Evolutionary conservation across 2,888 invertebrate genomes (phyloP).

Genomic region (Hemithea aestivaria): DNA sequence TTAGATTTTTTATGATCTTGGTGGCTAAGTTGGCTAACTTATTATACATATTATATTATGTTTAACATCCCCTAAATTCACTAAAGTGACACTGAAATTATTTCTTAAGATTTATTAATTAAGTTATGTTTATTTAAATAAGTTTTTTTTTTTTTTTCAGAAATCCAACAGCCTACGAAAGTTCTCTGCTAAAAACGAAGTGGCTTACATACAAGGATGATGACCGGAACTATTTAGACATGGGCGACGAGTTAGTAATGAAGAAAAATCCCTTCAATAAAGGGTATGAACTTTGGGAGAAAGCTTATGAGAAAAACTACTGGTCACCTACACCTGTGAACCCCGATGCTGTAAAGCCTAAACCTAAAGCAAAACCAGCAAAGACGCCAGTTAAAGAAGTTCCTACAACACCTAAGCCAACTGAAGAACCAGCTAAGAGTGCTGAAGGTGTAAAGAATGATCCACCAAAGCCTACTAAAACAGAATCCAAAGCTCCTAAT

Average conservation of each 20-base stretch:
- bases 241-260: conserved; percentile 45
- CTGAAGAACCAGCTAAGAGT: background rate
- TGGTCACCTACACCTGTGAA: conserved; percentile 49
- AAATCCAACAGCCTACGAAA: conserved; percentile 63
- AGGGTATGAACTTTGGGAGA: conserved; percentile 55
- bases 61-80: too few species aligned
- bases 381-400: background rate
- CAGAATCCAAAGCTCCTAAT: background rate
- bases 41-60: too few species aligned
- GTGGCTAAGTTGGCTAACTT: too few species aligned
- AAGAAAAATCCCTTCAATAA: conserved; percentile 49
- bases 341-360: conserved; percentile 7
- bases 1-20: too few species aligned
- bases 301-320: conserved; percentile 55
- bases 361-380: conserved; percentile 2
- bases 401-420: conserved; percentile 1
- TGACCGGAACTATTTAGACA: conserved; percentile 52
- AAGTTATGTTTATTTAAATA: background rate
- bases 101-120: too few species aligned
- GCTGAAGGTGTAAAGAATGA: background rate
- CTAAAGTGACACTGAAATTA: too few species aligned
- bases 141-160: conserved; percentile 40
- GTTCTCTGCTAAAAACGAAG: conserved; percentile 44
- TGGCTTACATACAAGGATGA: conserved; percentile 54
- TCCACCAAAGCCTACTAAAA: conserved; percentile 1